phyloP scores from a whole-genome alignment of 2,888 invertebrate genomes.

The Phoronis australis region DNA sequence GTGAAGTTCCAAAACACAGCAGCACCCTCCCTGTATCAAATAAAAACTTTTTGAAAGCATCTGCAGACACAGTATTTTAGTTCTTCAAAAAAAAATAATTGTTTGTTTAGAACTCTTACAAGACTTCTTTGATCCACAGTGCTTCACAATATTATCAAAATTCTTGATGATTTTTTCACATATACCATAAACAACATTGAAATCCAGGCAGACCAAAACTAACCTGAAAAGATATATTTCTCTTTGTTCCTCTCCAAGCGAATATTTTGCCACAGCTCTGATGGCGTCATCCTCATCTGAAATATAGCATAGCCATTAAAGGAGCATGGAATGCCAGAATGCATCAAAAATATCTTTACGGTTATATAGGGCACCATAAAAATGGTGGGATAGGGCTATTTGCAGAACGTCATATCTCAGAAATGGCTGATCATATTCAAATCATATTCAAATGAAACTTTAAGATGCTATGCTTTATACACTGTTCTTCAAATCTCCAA shows the following conservation, averaged over 20 bases:
- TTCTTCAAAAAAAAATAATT: slow-evolving; percentile 2
- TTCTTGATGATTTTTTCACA: too few species aligned
- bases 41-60: slow-evolving; percentile 2
- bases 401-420: background rate
- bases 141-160: too few species aligned
- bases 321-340: background rate
- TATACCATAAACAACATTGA: too few species aligned
- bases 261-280: slow-evolving; percentile 79
- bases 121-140: too few species aligned
- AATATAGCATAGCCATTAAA: slow-evolving; percentile 14
- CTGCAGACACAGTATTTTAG: slow-evolving; percentile 6
- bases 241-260: slow-evolving; percentile 63
- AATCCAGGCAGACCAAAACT: slow-evolving; percentile 1
- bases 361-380: background rate
- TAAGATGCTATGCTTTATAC: too few species aligned
- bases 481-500: too few species aligned
- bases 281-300: slow-evolving; percentile 68
- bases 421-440: slow-evolving; percentile 2
- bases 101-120: background rate
- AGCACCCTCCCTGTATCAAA: slow-evolving; percentile 71
- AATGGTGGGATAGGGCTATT: background rate
- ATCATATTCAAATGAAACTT: too few species aligned
- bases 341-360: background rate
- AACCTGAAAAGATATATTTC: slow-evolving; percentile 74
- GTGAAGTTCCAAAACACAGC: slow-evolving; percentile 64